These are phyloP conservation scores for Resseliella maxima DNA, from an alignment of 2,888 invertebrate species.

Conservation along the genomic window DNA sequence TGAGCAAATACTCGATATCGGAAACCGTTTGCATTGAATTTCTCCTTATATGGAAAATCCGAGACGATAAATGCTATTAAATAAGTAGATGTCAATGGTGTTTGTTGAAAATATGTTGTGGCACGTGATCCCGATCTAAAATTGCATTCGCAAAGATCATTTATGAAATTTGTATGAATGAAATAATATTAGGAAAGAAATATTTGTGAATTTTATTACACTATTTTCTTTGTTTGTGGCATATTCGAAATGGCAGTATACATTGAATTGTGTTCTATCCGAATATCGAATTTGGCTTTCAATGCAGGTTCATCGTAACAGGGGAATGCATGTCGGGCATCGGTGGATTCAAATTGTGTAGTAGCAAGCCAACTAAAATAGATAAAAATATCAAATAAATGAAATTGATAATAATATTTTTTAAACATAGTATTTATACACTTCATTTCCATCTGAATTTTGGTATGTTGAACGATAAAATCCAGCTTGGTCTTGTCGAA, in stretches of 20 bases:
- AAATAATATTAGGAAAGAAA: too few species aligned
- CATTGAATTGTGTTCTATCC: slow-evolving; percentile 70
- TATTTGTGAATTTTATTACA: too few species aligned
- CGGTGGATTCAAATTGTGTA: slow-evolving; percentile 77
- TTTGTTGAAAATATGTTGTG: slow-evolving; percentile 60
- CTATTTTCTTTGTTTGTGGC: too few species aligned
- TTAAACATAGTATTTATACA: too few species aligned
- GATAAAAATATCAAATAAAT: neutral
- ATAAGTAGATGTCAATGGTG: slow-evolving; percentile 78
- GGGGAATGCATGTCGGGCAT: slow-evolving; percentile 77
- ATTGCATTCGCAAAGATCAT: too few species aligned
- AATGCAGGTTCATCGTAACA: slow-evolving; percentile 81
- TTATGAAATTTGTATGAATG: too few species aligned
- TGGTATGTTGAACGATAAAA: neutral
- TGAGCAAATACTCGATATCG: slow-evolving; percentile 63
- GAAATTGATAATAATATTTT: neutral
- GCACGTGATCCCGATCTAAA: neutral
- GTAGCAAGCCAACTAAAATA: slow-evolving; percentile 67
- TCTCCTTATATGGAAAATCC: slow-evolving; percentile 66
- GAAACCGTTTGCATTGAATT: neutral
- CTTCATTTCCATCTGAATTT: neutral
- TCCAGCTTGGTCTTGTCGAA: slow-evolving; percentile 68
- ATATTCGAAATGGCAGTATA: slow-evolving; percentile 63
- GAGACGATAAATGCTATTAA: slow-evolving; percentile 83
- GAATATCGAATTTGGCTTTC: slow-evolving; percentile 76